Evolutionary conservation across 2,113 vertebrate genomes (phyloP).

Genomic region (Myiagra hebetior): DNA sequence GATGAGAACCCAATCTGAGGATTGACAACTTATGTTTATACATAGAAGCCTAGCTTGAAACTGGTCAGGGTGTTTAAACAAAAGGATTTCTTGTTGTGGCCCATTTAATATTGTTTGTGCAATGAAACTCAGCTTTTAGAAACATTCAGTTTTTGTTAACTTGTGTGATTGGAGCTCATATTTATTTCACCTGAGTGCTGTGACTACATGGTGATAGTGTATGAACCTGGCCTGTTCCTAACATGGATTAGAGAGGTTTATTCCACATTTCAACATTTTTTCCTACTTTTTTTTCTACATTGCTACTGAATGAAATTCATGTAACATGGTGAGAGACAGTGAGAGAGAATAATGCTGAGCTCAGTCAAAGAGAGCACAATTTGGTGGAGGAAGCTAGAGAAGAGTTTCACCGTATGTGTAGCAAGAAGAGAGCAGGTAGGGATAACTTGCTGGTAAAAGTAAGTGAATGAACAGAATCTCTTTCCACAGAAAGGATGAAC

Average conservation of each 20-base stretch:
- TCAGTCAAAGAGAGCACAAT: fast-evolving
- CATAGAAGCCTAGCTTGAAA: neutral
- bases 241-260: neutral
- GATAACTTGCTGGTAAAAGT: neutral
- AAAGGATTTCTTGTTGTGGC: neutral
- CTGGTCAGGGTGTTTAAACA: neutral
- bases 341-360: neutral
- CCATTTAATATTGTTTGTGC: neutral
- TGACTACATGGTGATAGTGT: neutral
- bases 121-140: neutral
- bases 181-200: neutral
- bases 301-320: neutral
- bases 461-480: neutral
- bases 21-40: neutral
- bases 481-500: neutral
- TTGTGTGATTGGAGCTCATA: neutral
- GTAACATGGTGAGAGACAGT: neutral
- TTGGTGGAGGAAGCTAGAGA: neutral
- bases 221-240: neutral
- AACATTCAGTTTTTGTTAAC: neutral
- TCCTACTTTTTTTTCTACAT: neutral
- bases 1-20: neutral
- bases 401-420: neutral
- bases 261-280: neutral
- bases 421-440: neutral